Percentiles rank a stretch among this genome's conserved stretches.
These are phyloP conservation scores for Orientallactaga bullata DNA, from an alignment of 2,113 vertebrate genomes.

Conservation along the genomic window DNA sequence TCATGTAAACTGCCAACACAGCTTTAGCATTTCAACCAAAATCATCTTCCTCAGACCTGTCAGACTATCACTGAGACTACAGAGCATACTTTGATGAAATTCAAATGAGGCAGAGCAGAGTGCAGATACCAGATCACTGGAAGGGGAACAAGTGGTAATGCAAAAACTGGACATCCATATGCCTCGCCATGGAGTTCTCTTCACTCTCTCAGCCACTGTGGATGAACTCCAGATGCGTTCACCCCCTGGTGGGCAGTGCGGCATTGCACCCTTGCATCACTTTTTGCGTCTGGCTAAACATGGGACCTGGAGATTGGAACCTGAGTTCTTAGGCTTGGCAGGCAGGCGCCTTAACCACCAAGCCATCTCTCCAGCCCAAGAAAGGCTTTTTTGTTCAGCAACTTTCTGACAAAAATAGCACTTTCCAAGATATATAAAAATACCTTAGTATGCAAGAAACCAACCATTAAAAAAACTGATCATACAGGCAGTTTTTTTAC, in stretches of 20 bases:
- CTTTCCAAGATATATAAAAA: background rate
- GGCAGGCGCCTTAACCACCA: no score
- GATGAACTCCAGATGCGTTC: no score
- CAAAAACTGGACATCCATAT: background rate
- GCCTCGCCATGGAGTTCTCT: background rate
- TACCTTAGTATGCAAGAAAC: background rate
- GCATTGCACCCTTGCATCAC: no score
- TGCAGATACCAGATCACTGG: slow-evolving; percentile 28
- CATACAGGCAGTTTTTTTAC: background rate
- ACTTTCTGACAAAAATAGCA: background rate
- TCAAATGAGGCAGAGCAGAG: slow-evolving; percentile 35
- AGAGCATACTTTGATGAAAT: slow-evolving; percentile 38
- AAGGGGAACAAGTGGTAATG: background rate
- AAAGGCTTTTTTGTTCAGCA: background rate
- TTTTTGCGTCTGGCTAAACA: no score
- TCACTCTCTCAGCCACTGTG: background rate
- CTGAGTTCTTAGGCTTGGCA: no score
- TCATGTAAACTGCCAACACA: background rate
- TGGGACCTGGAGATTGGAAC: no score
- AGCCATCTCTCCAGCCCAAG: no score
- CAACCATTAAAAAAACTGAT: background rate
- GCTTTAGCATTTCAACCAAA: slow-evolving; percentile 1
- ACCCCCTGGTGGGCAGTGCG: no score
- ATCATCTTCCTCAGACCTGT: background rate
- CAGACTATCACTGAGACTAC: background rate